Percentiles rank a stretch among this genome's conserved stretches.
Conservation (phyloP, 2,797 vertebrate species). For the Notamacropus eugenii region DNA sequence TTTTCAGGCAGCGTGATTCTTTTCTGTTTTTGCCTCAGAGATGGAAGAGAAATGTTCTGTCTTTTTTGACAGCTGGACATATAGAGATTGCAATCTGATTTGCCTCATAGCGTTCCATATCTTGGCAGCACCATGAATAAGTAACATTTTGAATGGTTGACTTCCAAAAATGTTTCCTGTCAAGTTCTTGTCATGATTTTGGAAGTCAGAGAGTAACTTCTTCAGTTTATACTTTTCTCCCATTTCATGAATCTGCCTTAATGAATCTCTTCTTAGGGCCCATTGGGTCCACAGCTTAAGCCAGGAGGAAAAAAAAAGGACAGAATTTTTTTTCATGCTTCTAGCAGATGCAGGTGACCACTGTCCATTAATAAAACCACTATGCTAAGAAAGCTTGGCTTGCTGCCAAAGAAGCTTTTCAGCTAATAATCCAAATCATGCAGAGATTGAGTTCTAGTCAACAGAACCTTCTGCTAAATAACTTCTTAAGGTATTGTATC, state of each 20-base stretch:
- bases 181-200: constrained; percentile 67
- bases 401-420: neutral
- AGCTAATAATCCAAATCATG: neutral
- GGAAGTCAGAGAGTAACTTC: constrained; percentile 63
- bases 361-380: neutral
- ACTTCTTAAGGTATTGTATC: neutral
- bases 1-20: constrained; percentile 54
- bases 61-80: constrained; percentile 71
- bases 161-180: constrained; percentile 69
- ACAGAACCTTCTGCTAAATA: constrained; percentile 15
- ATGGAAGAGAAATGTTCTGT: constrained; percentile 65
- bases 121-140: constrained; percentile 72
- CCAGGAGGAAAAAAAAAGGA: neutral
- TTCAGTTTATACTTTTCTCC: constrained; percentile 65
- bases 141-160: constrained; percentile 68
- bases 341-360: neutral
- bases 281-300: neutral
- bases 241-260: constrained; percentile 64
- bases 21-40: constrained; percentile 22
- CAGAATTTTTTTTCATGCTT: constrained; percentile 16
- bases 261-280: constrained; percentile 10
- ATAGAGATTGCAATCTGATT: constrained; percentile 63
- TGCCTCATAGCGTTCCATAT: constrained; percentile 59
- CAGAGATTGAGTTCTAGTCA: neutral
- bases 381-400: neutral